These are phyloP conservation scores for Discoglossus pictus DNA, from an alignment of 2,797 vertebrate species.

Conservation along the genomic window DNA sequence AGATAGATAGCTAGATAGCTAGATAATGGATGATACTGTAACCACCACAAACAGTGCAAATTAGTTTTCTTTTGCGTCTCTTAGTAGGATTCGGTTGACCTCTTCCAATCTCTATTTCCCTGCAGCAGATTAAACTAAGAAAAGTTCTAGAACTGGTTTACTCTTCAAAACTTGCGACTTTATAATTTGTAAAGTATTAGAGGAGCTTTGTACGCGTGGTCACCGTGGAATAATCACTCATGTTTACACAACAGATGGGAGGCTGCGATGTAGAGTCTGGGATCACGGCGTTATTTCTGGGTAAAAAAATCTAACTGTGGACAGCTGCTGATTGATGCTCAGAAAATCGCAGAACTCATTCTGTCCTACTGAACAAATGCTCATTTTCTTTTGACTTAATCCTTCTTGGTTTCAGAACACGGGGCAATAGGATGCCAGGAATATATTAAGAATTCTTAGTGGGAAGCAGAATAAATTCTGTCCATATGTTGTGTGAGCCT, in stretches of 20 bases:
- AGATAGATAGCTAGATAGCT: no score
- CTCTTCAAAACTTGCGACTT: no score
- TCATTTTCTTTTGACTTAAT: conserved; percentile 34
- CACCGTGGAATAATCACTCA: no score
- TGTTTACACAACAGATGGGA: neutral
- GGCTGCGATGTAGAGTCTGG: neutral
- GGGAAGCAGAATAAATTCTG: conserved; percentile 15
- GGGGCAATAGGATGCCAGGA: conserved; percentile 29
- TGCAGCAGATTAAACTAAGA: no score
- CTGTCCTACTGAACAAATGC: conserved; percentile 29
- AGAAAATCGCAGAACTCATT: conserved; percentile 30
- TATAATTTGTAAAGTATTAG: no score
- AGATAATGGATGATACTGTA: no score
- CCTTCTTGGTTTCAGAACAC: conserved; percentile 17
- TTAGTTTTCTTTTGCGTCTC: no score
- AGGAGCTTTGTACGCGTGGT: no score
- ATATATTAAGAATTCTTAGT: conserved; percentile 19
- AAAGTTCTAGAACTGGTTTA: no score
- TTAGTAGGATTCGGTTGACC: no score
- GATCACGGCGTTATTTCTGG: neutral
- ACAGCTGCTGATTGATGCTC: conserved; percentile 22
- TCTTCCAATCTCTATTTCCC: no score
- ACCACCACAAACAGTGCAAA: no score
- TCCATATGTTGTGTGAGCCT: conserved; percentile 26
- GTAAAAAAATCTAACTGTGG: conserved; percentile 2